Conservation (phyloP, 2,888 invertebrate species). For the Nyleta sp. region DNA sequence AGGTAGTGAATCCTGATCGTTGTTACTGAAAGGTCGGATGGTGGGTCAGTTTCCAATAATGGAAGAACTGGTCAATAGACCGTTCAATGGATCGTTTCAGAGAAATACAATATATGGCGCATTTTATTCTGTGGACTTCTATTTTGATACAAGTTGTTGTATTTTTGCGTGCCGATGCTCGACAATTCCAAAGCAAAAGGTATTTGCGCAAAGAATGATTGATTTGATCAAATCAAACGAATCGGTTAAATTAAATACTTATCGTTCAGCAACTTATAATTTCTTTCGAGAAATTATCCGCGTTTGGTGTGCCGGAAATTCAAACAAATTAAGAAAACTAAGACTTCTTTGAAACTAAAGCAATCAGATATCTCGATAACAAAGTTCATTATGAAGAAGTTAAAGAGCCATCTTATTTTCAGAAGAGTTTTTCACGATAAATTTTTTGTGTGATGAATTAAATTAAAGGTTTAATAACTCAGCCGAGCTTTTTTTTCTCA, state of each 20-base stretch:
- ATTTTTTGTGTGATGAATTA: constrained; percentile 7
- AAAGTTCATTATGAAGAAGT: constrained; percentile 11
- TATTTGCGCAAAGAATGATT: too few relatives aligned
- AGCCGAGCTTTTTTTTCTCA: too few relatives aligned
- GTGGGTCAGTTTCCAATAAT: constrained; percentile 44
- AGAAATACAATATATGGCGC: constrained; percentile 7
- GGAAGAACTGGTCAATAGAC: constrained; percentile 31
- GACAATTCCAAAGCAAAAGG: too few relatives aligned
- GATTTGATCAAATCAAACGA: too few relatives aligned
- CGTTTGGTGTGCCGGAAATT: background rate
- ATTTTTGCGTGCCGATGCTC: too few relatives aligned
- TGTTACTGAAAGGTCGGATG: constrained; percentile 37
- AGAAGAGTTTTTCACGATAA: constrained; percentile 1
- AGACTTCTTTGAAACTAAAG: constrained; percentile 11
- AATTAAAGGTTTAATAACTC: background rate
- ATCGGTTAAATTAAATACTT: too few relatives aligned
- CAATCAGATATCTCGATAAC: constrained; percentile 13
- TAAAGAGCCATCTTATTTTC: constrained; percentile 18
- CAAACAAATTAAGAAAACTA: constrained; percentile 10
- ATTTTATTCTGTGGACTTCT: background rate
- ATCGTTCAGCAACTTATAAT: too few relatives aligned
- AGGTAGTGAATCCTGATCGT: constrained; percentile 53
- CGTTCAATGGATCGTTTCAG: constrained; percentile 26
- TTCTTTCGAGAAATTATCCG: background rate
- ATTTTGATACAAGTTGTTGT: constrained; percentile 5